These are phyloP conservation scores for Pseudochirops corinnae DNA, from an alignment of 2,797 vertebrate species.

Conservation along the genomic window DNA sequence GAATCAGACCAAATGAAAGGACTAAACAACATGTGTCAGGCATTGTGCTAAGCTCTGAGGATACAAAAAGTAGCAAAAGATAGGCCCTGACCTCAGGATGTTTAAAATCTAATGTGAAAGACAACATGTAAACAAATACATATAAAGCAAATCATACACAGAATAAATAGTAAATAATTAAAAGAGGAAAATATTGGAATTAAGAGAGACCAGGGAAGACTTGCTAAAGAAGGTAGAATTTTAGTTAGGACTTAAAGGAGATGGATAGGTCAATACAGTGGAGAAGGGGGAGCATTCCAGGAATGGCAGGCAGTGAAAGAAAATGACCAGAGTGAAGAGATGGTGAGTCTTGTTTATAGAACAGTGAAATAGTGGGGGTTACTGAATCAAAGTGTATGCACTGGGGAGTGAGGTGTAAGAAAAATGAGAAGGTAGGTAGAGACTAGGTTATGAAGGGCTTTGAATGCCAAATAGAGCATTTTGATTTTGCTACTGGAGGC, in stretches of 20 bases:
- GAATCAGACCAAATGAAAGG: too few species aligned
- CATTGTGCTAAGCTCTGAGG: neutral
- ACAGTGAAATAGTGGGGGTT: accelerated
- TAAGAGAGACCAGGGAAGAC: neutral
- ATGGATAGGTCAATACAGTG: neutral
- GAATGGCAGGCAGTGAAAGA: neutral
- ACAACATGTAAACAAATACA: neutral
- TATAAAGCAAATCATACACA: neutral
- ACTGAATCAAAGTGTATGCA: neutral
- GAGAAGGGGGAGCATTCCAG: neutral
- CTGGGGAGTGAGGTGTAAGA: neutral
- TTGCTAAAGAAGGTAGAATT: neutral
- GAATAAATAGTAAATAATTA: neutral
- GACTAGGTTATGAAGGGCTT: neutral
- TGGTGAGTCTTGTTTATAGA: neutral
- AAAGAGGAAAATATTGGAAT: neutral
- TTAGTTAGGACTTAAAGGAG: neutral
- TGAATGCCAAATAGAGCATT: neutral
- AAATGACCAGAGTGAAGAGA: neutral
- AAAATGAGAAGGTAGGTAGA: neutral
- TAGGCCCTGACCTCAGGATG: neutral
- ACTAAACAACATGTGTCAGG: too few species aligned
- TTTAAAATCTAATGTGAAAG: neutral
- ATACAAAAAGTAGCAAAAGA: neutral
- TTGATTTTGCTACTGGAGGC: neutral